Evolutionary conservation across 2,888 invertebrate species (phyloP).

Genomic region (Bombylius major): DNA sequence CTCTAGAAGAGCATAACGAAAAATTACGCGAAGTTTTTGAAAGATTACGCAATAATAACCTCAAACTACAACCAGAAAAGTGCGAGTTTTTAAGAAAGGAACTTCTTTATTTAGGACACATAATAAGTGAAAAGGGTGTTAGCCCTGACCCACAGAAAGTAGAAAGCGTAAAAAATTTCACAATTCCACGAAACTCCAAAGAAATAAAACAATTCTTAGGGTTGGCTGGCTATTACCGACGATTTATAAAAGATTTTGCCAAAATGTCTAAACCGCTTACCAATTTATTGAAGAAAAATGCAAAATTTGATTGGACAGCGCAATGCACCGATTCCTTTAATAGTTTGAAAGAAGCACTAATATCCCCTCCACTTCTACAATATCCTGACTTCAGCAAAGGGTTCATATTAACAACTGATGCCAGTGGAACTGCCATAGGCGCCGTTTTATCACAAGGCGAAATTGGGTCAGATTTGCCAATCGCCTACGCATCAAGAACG

Average conservation of each 20-base stretch:
- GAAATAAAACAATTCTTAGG: conserved; percentile 18
- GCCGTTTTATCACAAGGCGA: conserved; percentile 17
- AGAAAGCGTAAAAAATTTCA: conserved; percentile 1
- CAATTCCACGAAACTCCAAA: conserved; percentile 13
- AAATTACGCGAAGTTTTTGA: neutral
- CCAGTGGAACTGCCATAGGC: conserved; percentile 17
- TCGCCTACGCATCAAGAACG: conserved; percentile 19
- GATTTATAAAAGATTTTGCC: conserved; percentile 7
- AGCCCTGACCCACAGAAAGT: conserved; percentile 1
- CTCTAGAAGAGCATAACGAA: neutral
- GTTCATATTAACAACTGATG: conserved; percentile 22
- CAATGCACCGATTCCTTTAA: conserved; percentile 1
- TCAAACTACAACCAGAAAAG: conserved; percentile 19
- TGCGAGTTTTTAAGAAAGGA: conserved; percentile 16
- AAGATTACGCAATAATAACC: conserved; percentile 8
- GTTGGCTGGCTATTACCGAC: conserved; percentile 15
- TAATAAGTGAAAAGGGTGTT: conserved; percentile 20
- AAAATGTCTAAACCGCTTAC: conserved; percentile 3
- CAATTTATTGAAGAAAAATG: conserved; percentile 1
- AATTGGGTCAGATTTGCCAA: conserved; percentile 10
- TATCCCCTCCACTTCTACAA: conserved; percentile 22
- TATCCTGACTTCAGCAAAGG: conserved; percentile 24
- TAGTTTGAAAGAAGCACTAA: conserved; percentile 1
- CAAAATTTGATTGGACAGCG: conserved; percentile 2
- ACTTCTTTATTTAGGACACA: conserved; percentile 17